Conservation (phyloP, 2,113 vertebrate genomes). For the Percina caprodes region DNA sequence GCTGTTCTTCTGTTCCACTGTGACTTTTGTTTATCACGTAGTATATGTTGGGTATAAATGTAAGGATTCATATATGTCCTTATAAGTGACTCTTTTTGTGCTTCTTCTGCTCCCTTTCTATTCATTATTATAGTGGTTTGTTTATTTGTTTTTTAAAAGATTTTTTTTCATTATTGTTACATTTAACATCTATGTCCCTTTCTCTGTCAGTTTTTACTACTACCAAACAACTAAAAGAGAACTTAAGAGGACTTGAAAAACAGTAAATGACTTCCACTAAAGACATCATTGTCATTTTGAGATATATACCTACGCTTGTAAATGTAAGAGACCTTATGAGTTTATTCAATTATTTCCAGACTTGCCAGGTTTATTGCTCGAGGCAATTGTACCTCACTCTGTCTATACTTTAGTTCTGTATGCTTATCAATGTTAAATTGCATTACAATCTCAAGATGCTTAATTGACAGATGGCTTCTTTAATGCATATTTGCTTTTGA, state of each 20-base stretch:
- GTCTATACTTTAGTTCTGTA: constrained; percentile 10
- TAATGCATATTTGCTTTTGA: constrained; percentile 46
- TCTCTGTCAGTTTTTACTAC: neutral
- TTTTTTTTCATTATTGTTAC: neutral
- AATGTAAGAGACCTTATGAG: constrained; percentile 19
- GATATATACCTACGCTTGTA: constrained; percentile 27
- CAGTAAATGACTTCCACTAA: neutral
- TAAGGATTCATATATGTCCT: no score
- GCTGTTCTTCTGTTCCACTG: no score
- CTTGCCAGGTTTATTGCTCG: constrained; percentile 22
- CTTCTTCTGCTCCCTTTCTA: no score
- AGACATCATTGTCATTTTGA: constrained; percentile 13
- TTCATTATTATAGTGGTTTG: neutral
- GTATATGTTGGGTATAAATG: no score
- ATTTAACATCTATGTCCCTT: neutral
- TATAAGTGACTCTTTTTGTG: no score
- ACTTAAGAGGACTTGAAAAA: neutral
- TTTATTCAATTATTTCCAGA: constrained; percentile 28
- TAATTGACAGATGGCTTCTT: constrained; percentile 49
- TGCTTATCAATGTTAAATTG: constrained; percentile 39
- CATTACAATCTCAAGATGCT: constrained; percentile 36
- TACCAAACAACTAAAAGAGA: neutral
- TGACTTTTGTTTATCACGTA: no score
- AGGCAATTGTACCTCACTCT: constrained; percentile 28
- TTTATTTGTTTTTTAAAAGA: neutral